phyloP scores from a whole-genome alignment of 64 coral and sea anemone species.

The Dendronephthya gigantea region DNA sequence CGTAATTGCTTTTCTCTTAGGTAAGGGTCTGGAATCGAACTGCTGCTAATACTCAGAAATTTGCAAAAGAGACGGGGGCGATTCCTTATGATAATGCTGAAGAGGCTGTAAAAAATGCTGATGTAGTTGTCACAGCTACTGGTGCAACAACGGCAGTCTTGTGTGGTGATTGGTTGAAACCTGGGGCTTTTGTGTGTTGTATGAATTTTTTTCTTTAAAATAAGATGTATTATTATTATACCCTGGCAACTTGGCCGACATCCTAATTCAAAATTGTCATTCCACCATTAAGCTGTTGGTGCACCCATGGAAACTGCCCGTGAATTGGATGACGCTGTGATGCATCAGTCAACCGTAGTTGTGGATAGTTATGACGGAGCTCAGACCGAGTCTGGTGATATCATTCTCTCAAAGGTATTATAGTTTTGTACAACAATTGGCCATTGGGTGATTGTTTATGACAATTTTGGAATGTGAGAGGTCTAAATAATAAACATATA shows the following conservation, averaged over 20 bases:
- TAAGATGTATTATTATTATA: too few species aligned
- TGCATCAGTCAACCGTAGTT: constrained; percentile 64
- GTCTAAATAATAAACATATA: too few species aligned
- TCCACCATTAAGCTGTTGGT: constrained; percentile 45
- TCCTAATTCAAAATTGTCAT: too few species aligned
- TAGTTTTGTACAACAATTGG: neutral
- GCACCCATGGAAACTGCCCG: constrained; percentile 49
- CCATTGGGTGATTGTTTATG: too few species aligned
- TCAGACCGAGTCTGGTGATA: constrained; percentile 63
- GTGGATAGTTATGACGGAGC: constrained; percentile 64
- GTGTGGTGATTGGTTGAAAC: constrained; percentile 73
- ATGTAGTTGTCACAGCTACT: constrained; percentile 68
- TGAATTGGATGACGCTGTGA: constrained; percentile 69
- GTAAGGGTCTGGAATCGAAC: constrained; percentile 73
- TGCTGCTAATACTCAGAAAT: constrained; percentile 59
- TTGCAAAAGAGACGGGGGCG: constrained; percentile 64
- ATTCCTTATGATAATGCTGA: constrained; percentile 42
- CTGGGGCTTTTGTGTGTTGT: constrained; percentile 62
- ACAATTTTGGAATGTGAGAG: too few species aligned
- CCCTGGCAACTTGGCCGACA: too few species aligned
- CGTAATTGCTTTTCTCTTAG: constrained; percentile 14
- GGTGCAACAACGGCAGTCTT: constrained; percentile 48
- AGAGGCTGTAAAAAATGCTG: constrained; percentile 52
- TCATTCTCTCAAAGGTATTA: constrained; percentile 62
- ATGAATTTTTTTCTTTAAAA: neutral